Conservation (phyloP, 2,888 invertebrate genomes). For the Agrilus mali region DNA sequence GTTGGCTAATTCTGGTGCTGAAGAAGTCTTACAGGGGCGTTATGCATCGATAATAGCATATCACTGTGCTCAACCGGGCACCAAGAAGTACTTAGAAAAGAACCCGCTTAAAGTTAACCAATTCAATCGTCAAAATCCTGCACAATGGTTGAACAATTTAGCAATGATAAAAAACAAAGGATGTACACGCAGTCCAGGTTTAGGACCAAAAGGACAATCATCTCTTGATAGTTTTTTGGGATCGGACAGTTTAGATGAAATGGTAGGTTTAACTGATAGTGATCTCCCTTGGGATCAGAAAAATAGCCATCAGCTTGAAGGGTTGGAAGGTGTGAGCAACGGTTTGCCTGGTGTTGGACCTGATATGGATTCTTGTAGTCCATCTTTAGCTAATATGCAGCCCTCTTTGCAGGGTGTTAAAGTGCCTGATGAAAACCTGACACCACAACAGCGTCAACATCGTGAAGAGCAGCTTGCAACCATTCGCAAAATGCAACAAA, state of each 20-base stretch:
- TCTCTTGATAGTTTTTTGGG: constrained; percentile 31
- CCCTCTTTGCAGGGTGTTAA: constrained; percentile 63
- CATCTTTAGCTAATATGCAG: constrained; percentile 39
- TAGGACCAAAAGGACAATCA: constrained; percentile 34
- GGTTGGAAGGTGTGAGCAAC: constrained; percentile 31
- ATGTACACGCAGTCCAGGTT: constrained; percentile 41
- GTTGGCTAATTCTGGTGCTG: constrained; percentile 90
- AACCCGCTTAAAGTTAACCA: constrained; percentile 83
- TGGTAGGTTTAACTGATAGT: constrained; percentile 29
- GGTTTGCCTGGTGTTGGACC: constrained; percentile 32
- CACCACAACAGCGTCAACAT: constrained; percentile 89
- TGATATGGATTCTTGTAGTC: constrained; percentile 38
- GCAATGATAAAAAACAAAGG: constrained; percentile 64
- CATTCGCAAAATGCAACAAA: constrained; percentile 82
- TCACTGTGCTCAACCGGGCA: constrained; percentile 90
- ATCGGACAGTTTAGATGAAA: constrained; percentile 33
- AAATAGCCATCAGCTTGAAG: constrained; percentile 30
- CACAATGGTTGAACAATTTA: constrained; percentile 67
- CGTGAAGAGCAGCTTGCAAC: constrained; percentile 88
- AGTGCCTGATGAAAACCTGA: constrained; percentile 91
- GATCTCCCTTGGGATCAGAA: constrained; percentile 41
- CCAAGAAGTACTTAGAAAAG: constrained; percentile 91
- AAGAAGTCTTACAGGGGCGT: constrained; percentile 79
- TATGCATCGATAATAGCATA: constrained; percentile 87
- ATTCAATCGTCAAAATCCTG: constrained; percentile 70